Evolutionary conservation across 2,888 invertebrate genomes (phyloP).

Genomic region (Cryptophagus acutangulus): DNA sequence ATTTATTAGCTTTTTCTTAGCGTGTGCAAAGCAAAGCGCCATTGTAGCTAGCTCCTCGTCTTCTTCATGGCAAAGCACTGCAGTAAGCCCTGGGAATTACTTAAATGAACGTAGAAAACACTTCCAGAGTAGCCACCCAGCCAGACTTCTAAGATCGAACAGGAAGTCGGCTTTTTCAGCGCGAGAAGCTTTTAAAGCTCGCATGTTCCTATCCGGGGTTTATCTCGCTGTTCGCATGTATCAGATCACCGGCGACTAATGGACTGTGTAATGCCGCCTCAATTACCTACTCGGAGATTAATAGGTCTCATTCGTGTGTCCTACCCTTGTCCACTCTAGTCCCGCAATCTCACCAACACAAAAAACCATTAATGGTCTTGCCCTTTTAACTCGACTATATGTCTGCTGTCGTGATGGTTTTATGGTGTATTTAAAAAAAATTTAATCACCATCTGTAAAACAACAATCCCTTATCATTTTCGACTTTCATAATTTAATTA

Average conservation of each 20-base stretch:
- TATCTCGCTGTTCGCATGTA: conserved; percentile 28
- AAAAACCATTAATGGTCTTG: conserved; percentile 27
- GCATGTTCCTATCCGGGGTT: conserved; percentile 22
- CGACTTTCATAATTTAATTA: no score
- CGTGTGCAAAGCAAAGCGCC: no score
- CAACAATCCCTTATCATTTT: no score
- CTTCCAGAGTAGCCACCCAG: conserved; percentile 8
- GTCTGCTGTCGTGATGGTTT: conserved; percentile 3
- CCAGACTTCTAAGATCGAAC: conserved; percentile 16
- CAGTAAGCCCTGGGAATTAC: conserved; percentile 20
- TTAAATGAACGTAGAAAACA: conserved; percentile 23
- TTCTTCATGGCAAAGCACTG: no score
- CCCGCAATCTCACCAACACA: conserved; percentile 22
- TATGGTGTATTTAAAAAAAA: no score
- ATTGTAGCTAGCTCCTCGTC: no score
- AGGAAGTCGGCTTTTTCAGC: conserved; percentile 25
- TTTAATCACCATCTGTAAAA: no score
- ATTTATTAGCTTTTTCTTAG: no score
- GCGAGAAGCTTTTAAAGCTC: conserved; percentile 23
- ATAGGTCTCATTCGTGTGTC: conserved; percentile 29
- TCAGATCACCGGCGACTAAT: conserved; percentile 30
- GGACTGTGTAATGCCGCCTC: conserved; percentile 31
- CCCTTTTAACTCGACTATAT: conserved; percentile 8
- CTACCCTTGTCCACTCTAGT: conserved; percentile 26
- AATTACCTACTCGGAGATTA: conserved; percentile 30